These are phyloP conservation scores for Zootoca vivipara DNA, from an alignment of 2,113 vertebrate genomes.

Conservation along the genomic window DNA sequence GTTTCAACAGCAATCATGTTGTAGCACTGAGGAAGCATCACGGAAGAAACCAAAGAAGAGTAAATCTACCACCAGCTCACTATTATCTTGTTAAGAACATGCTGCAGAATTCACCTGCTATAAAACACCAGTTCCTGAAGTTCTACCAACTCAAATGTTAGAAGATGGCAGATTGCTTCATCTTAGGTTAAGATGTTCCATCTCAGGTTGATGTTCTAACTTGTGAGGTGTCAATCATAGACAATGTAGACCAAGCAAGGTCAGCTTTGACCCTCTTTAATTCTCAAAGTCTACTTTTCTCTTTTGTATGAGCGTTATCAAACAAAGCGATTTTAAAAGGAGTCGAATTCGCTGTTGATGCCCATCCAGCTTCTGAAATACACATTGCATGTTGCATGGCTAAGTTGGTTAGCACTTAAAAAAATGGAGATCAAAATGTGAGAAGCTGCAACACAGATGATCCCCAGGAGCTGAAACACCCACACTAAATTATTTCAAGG, in stretches of 20 bases:
- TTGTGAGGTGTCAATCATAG: background rate
- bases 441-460: background rate
- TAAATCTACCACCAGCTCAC: too few species aligned
- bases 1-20: too few species aligned
- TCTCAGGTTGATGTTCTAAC: slow-evolving; percentile 15
- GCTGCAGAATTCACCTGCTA: too few species aligned
- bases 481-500: too few species aligned
- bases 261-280: background rate
- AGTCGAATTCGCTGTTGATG: background rate
- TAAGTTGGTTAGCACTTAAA: background rate
- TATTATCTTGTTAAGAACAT: too few species aligned
- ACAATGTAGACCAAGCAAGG: slow-evolving; percentile 23
- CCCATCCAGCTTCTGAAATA: background rate
- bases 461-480: background rate
- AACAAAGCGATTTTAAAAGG: background rate
- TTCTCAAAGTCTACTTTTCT: background rate
- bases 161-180: background rate
- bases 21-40: too few species aligned
- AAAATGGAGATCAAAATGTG: background rate
- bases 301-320: background rate
- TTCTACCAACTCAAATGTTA: slow-evolving; percentile 18
- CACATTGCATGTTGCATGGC: background rate
- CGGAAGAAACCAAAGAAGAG: too few species aligned
- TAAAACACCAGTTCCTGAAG: slow-evolving; percentile 25
- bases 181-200: background rate